A percentile compares a stretch with the other conserved stretches of the same genome.
Evolutionary conservation across 2,797 vertebrate genomes (phyloP).

Genomic region (Clarias laeviceps): DNA sequence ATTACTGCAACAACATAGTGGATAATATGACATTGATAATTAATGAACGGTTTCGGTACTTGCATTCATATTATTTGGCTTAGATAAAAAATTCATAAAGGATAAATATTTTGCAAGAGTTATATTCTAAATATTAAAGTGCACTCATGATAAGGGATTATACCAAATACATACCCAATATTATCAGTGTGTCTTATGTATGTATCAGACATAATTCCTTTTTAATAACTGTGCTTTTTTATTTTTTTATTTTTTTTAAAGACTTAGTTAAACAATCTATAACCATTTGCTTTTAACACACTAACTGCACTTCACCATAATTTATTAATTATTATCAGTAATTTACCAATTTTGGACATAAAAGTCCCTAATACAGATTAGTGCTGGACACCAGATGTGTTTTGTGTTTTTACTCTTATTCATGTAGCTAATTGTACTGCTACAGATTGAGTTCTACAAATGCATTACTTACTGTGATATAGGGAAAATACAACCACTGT

Average conservation of each 20-base stretch:
- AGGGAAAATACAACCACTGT: constrained; percentile 40
- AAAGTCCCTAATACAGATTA: background rate
- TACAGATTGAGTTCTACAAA: background rate
- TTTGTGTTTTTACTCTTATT: background rate
- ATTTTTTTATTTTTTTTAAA: background rate
- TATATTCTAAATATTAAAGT: background rate
- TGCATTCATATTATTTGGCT: background rate
- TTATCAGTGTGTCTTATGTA: background rate
- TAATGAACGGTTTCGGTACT: background rate
- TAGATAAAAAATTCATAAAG: background rate
- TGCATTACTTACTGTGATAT: constrained; percentile 22
- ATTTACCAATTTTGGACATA: background rate
- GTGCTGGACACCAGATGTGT: constrained; percentile 7
- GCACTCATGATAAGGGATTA: background rate
- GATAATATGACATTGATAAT: background rate
- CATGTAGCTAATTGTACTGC: background rate
- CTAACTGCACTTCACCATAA: background rate
- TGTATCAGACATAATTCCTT: background rate
- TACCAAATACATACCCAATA: background rate
- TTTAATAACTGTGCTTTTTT: constrained; percentile 2
- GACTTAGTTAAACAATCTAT: background rate
- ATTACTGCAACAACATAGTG: background rate
- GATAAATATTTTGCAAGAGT: background rate
- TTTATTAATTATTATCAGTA: background rate
- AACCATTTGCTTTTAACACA: background rate